Conservation (phyloP, 1,140 invertebrate species). For the Amphibalanus amphitrite region DNA sequence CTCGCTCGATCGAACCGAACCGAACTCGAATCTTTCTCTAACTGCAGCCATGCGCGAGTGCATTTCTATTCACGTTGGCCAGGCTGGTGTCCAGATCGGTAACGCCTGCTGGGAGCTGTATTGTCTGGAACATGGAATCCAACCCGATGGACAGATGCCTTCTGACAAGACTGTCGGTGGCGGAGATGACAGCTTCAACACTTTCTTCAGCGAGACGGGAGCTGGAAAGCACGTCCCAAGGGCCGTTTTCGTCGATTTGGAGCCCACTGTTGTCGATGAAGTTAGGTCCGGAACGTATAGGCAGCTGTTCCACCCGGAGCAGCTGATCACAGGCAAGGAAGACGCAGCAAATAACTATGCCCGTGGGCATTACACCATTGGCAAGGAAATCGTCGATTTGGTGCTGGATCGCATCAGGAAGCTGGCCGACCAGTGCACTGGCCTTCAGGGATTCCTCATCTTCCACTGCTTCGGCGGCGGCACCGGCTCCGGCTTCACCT, state of each 20-base stretch:
- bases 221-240: constrained; percentile 45
- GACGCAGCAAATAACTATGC: constrained; percentile 48
- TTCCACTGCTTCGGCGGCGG: constrained; percentile 76
- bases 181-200: constrained; percentile 70
- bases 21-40: background rate
- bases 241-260: constrained; percentile 65
- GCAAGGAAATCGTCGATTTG: constrained; percentile 31
- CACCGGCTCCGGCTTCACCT: constrained; percentile 24
- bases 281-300: constrained; percentile 64
- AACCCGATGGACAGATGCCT: constrained; percentile 65
- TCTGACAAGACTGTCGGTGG: constrained; percentile 38
- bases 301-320: constrained; percentile 47
- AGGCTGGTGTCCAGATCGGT: constrained; percentile 60
- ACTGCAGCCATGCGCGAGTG: constrained; percentile 39
- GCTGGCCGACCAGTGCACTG: constrained; percentile 11
- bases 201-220: constrained; percentile 57
- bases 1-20: background rate
- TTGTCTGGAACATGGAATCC: constrained; percentile 44
- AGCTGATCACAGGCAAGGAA: constrained; percentile 50
- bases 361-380: constrained; percentile 34
- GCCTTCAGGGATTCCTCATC: constrained; percentile 69
- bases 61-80: constrained; percentile 47
- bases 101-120: constrained; percentile 68
- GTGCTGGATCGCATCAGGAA: constrained; percentile 15
- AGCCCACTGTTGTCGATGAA: constrained; percentile 43